Percentiles rank a stretch among this genome's conserved stretches.
Evolutionary conservation across 2,797 vertebrate genomes (phyloP).

Genomic region (Myotis daubentonii): DNA sequence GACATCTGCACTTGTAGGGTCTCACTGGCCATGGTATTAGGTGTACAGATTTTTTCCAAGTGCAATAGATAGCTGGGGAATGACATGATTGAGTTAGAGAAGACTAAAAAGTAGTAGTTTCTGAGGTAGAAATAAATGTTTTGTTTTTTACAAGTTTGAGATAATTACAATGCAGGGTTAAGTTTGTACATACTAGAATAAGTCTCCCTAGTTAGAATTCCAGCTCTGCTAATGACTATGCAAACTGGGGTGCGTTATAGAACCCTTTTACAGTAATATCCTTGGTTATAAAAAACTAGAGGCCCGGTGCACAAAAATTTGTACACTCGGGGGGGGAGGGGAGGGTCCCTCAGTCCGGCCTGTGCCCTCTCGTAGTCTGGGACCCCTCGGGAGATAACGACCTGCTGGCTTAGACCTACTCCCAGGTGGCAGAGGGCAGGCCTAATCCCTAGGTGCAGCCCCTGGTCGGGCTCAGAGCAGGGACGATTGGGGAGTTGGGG

Average conservation of each 20-base stretch:
- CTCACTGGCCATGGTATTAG: neutral
- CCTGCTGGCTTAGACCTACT: too few relatives aligned
- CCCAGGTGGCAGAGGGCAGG: too few relatives aligned
- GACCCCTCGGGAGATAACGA: too few relatives aligned
- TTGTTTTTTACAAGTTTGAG: neutral
- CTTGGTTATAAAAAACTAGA: neutral
- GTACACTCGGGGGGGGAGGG: too few relatives aligned
- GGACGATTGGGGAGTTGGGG: too few relatives aligned
- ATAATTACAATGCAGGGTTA: neutral
- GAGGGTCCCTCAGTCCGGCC: too few relatives aligned
- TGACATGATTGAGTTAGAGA: neutral
- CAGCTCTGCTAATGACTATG: neutral
- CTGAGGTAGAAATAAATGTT: neutral
- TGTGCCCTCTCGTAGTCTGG: too few relatives aligned
- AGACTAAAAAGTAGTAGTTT: neutral
- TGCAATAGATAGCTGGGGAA: neutral
- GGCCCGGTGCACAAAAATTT: too few relatives aligned
- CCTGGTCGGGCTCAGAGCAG: too few relatives aligned
- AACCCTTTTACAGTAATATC: neutral
- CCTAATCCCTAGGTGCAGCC: too few relatives aligned
- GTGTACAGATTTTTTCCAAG: neutral
- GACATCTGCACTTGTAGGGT: neutral
- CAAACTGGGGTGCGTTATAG: neutral
- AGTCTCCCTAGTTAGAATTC: neutral
- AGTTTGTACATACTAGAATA: neutral